phyloP scores from a whole-genome alignment of 2,113 vertebrate genomes.

The Gymnorhina tibicen region DNA sequence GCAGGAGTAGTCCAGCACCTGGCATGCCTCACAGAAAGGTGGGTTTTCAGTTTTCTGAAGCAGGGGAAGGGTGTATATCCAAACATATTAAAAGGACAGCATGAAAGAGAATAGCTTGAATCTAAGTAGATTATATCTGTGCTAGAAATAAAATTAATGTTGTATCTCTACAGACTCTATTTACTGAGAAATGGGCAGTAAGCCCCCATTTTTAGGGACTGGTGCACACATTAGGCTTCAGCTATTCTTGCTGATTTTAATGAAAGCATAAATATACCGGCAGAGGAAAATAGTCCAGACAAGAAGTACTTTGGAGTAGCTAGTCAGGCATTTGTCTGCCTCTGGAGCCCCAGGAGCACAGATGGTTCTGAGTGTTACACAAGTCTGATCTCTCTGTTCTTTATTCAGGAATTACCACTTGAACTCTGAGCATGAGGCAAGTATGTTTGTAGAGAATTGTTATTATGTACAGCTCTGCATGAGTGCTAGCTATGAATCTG shows the following conservation, averaged over 20 bases:
- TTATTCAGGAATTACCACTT: conserved; percentile 51
- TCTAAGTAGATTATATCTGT: conserved; percentile 42
- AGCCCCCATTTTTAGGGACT: neutral
- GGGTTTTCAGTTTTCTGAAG: conserved; percentile 55
- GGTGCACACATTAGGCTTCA: neutral
- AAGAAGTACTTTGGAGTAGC: neutral
- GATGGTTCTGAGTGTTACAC: conserved; percentile 57
- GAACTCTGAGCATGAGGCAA: conserved; percentile 31
- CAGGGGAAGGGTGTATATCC: conserved; percentile 13
- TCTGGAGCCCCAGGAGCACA: conserved; percentile 15
- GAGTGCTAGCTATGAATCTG: conserved; percentile 38
- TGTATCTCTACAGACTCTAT: neutral
- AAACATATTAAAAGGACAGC: conserved; percentile 39
- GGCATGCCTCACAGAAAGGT: conserved; percentile 44
- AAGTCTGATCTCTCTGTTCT: conserved; percentile 54
- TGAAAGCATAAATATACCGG: neutral
- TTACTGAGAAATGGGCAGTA: neutral
- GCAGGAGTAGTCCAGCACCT: conserved; percentile 41
- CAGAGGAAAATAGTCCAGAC: neutral
- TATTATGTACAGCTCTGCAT: conserved; percentile 43
- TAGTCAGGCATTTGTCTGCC: neutral
- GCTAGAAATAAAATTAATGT: conserved; percentile 45
- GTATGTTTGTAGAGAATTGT: conserved; percentile 33
- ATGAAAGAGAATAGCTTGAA: conserved; percentile 45
- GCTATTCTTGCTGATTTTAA: neutral